These are phyloP conservation scores for Athene noctua DNA, from an alignment of 2,113 vertebrate genomes.

Conservation along the genomic window DNA sequence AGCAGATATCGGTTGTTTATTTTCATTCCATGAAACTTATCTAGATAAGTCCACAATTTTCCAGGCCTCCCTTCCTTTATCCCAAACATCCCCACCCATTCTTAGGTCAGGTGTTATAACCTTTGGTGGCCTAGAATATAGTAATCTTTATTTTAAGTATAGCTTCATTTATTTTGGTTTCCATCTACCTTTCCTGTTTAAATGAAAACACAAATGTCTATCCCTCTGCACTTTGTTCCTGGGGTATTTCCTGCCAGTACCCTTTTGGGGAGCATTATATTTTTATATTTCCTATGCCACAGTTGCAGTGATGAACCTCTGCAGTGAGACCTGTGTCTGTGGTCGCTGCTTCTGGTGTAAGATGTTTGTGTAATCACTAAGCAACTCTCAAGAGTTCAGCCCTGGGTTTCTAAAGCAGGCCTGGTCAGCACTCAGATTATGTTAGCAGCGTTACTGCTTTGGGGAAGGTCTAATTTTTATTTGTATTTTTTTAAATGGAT, in stretches of 20 bases:
- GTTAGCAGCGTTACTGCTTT: background rate
- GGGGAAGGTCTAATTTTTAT: background rate
- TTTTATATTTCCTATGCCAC: constrained; percentile 2
- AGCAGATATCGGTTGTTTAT: background rate
- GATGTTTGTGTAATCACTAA: background rate
- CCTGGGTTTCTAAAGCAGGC: background rate
- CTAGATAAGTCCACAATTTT: constrained; percentile 38
- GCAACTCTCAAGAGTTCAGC: background rate
- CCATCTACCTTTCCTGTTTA: constrained; percentile 70
- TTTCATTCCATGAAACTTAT: constrained; percentile 62
- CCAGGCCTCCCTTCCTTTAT: constrained; percentile 66
- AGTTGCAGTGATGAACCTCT: background rate
- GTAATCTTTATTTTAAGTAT: constrained; percentile 42
- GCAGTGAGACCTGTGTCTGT: background rate
- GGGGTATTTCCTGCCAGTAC: background rate
- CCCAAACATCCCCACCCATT: constrained; percentile 57
- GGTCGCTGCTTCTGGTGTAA: background rate
- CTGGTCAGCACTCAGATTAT: background rate
- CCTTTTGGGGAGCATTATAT: background rate
- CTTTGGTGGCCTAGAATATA: background rate
- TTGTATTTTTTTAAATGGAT: background rate
- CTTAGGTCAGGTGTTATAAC: constrained; percentile 62
- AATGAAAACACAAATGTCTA: constrained; percentile 29
- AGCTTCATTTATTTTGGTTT: constrained; percentile 65
- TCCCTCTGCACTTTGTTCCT: background rate